Evolutionary conservation across 2,888 invertebrate genomes (phyloP).

Genomic region (Linnaemya tessellans): DNA sequence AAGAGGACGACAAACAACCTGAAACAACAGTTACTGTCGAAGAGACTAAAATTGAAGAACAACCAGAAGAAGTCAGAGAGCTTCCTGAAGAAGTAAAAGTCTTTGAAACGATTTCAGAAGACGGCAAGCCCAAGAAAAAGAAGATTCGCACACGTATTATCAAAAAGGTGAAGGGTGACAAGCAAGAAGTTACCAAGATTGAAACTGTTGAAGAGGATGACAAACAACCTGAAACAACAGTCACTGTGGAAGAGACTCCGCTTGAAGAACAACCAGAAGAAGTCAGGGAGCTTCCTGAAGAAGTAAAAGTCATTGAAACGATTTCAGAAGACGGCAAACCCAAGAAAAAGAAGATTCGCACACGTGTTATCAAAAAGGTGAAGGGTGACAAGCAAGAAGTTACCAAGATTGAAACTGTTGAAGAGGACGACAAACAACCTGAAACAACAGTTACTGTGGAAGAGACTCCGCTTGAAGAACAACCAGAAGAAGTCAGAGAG

Average conservation of each 20-base stretch:
- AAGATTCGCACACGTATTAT: slow-evolving; percentile 13
- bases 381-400: slow-evolving; percentile 17
- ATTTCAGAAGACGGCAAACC: neutral
- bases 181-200: slow-evolving; percentile 15
- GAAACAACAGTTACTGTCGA: slow-evolving; percentile 20
- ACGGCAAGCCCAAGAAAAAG: slow-evolving; percentile 12
- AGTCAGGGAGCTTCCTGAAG: neutral
- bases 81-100: slow-evolving; percentile 5
- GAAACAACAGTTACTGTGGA: slow-evolving; percentile 1
- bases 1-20: neutral
- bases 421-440: neutral
- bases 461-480: neutral
- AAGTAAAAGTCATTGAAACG: neutral
- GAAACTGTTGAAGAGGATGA: slow-evolving; percentile 17
- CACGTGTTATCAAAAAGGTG: neutral
- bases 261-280: neutral
- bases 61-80: neutral
- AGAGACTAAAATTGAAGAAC: neutral
- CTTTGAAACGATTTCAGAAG: neutral
- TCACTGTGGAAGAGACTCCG: neutral
- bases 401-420: slow-evolving; percentile 8
- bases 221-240: slow-evolving; percentile 9
- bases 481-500: neutral
- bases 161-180: slow-evolving; percentile 12
- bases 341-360: slow-evolving; percentile 10